Evolutionary conservation across 2,113 vertebrate species (phyloP).

Genomic region (Coreoperca whiteheadi): DNA sequence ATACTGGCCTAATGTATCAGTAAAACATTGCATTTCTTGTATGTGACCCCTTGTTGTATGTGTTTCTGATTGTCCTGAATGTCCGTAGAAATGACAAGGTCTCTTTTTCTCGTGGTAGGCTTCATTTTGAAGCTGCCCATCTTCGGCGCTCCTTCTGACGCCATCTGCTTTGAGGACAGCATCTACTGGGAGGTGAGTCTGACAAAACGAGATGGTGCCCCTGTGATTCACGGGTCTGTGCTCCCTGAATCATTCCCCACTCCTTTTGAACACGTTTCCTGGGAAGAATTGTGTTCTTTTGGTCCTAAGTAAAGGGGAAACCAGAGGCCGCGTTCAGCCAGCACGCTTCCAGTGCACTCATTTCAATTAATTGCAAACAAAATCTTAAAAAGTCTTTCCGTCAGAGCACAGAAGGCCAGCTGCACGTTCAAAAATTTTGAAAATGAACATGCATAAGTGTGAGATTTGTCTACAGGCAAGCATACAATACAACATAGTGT

Average conservation of each 20-base stretch:
- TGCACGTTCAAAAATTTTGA: background rate
- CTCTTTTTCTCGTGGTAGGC: constrained; percentile 76
- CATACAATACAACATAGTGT: background rate
- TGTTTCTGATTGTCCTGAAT: background rate
- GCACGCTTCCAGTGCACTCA: too few relatives aligned
- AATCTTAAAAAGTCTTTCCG: background rate
- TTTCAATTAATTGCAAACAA: background rate
- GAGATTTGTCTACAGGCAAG: background rate
- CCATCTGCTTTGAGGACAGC: constrained; percentile 81
- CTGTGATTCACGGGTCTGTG: background rate
- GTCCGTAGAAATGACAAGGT: background rate
- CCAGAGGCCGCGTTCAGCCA: too few relatives aligned
- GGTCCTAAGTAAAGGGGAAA: background rate
- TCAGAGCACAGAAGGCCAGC: background rate
- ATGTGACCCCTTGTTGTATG: too few relatives aligned
- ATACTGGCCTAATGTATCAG: too few relatives aligned
- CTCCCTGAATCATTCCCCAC: background rate
- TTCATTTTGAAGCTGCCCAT: constrained; percentile 84
- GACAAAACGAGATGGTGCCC: background rate
- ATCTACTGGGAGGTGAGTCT: constrained; percentile 89
- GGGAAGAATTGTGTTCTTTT: too few relatives aligned
- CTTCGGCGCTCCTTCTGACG: constrained; percentile 81
- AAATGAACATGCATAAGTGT: background rate
- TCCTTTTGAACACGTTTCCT: background rate
- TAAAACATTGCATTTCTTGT: too few relatives aligned